Conservation (phyloP, 2,113 vertebrate genomes). For the Acrocephalus arundinaceus region DNA sequence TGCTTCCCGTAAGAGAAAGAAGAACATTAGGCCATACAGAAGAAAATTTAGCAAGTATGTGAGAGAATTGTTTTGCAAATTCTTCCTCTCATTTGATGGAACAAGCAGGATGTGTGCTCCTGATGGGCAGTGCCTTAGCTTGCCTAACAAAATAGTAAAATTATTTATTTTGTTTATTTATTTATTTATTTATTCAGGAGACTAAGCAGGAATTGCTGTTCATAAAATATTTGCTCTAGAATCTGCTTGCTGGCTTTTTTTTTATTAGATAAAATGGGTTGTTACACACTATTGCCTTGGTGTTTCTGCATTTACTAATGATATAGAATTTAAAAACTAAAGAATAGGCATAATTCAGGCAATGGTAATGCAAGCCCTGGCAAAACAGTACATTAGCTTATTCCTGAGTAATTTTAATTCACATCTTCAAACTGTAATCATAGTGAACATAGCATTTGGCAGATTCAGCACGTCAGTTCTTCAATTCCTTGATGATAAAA, state of each 20-base stretch:
- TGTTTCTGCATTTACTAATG: neutral
- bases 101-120: neutral
- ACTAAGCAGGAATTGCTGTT: neutral
- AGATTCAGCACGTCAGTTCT: neutral
- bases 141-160: neutral
- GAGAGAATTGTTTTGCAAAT: neutral
- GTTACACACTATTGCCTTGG: neutral
- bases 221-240: neutral
- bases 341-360: neutral
- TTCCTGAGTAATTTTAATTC: slow-evolving; percentile 10
- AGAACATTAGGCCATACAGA: neutral
- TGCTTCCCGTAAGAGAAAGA: neutral
- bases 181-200: neutral
- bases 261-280: neutral
- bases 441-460: neutral
- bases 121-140: neutral
- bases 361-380: neutral
- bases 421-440: neutral
- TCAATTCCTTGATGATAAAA: neutral
- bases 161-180: neutral
- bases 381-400: neutral
- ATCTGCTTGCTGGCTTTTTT: neutral
- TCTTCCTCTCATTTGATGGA: neutral
- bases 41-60: neutral
- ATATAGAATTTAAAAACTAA: neutral